Base-by-base conservation (phyloP, 2,113 vertebrate species). In the Perccottus glenii region DNA sequence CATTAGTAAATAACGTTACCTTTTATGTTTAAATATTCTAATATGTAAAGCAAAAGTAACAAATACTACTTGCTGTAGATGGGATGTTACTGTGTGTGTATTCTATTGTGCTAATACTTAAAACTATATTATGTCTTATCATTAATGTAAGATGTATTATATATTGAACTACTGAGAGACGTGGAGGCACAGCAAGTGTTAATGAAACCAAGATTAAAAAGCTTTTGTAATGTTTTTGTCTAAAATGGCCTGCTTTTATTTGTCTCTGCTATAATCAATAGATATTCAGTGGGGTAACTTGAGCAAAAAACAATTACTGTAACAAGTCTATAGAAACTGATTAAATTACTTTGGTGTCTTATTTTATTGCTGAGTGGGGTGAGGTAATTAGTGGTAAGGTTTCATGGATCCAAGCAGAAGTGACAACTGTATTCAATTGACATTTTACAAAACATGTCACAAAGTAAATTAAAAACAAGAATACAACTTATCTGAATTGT, bases 321-420 rank as follows among this genome's bases (percentile, higher is more conserved):
- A 38, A 55, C 33, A 38, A 36, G 52, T 55, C 52, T 55, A n/a
- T 36, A 55, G 52, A 35, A 55, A 38, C 33, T 55, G 52, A 55
- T 55, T 55, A 33, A 55, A 36, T 55, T 36, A 55, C 52, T 55
- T 55, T 55, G 15, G 52, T 55, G 36, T 55, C 52, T 55, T 38
- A 12, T 15, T 33, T 55, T 55, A 40, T 55, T n/a, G 38, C 33
- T 55, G 52, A 15, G 33, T 11, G 6, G 6, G 11, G 52, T 33
- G 14, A 14, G 32, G 33, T 55, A 36, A 55, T 55, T 55, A 55
- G 52, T 4, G 52, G 12, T 6, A 40, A 40, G 38, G 5, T 5
- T 4, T 6, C 52, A 55, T 55, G 33, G 36, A 38, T 14, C 52
- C 3, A 38, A 36, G n/a, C 3, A 38, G 6, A 55, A 53, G 11